Base-by-base conservation (phyloP, 2,113 vertebrate species). In the Oostethus manadensis region DNA sequence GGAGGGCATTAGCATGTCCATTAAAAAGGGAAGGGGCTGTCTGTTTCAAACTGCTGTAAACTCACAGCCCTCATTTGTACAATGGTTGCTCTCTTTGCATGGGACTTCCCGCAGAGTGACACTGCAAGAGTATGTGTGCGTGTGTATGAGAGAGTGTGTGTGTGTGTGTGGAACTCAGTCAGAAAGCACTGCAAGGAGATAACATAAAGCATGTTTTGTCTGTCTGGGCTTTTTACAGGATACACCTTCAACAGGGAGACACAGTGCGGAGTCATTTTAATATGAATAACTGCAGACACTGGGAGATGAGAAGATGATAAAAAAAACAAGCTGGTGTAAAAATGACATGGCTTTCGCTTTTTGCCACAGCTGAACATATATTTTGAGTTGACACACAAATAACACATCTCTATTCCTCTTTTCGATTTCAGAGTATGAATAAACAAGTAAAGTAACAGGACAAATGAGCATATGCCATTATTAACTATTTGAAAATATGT, bases 1-100 rank as follows among this genome's bases (percentile, higher is more conserved):
- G 83, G 72, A 66, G 71, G 71, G 62, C 81, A 86, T 88, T 85
- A 86, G 84, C 84, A 86, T 86, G 83, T 78, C 81, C 81, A 84
- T 88, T 62, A 83, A 58, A 68, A 73, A 83, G 64, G 59, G 74
- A 79, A 70, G 73, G 67, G 61, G 65, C 54, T 20, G 59, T 46
- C 76, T 62, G 79, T 62, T 78, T 83, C 68, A 61, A 62, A 74
- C 74, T 64, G 79, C 79, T 85, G 79, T 85, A 88, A 85, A 85
- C 82, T 49, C 63, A 51, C 60, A 33, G 18, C 84, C 82, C 82
- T 82, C 71, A 55, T 46, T 62, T 0, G 21, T 64, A 88, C 83
- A 86, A 86, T 71, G 64, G 67, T 68, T 78, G 77, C 78, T 86
- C 83, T 83, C 73, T 84, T 71, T 72, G 82, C 78, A 2, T 51